Base-by-base conservation (phyloP, 2,113 vertebrate genomes). In the Alces alces region DNA sequence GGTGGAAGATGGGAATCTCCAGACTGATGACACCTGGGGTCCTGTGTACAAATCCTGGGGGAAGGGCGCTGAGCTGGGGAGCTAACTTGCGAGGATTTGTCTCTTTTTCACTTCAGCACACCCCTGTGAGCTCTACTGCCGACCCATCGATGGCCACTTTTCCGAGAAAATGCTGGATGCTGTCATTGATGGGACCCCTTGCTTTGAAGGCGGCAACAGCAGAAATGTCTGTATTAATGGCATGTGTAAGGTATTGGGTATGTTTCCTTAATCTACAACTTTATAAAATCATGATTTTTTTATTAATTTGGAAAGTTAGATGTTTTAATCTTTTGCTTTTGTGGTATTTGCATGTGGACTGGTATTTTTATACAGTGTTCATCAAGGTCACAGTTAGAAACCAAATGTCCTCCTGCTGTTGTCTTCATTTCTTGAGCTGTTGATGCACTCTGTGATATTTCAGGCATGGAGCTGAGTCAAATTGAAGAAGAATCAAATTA, bases 231-330 rank as follows among this genome's bases (percentile, higher is more conserved):
- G 99, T 98, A 99, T 99, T 98, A 99, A 99, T 98, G 99, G 99
- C 98, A 99, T 99, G 99, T 99, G 99, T 99, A 99, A 99, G 99
- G 99, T 99, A 99, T 99, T 99, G 99, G 99, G 99, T 99, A 99
- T 99, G 99, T 99, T 99, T 99, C 98, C 97, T 99, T 99, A 96
- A 98, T 99, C 96, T 99, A 96, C 36, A 93, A 90, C 94, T 98
- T 97, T 58, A 98, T 89, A 57, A 96, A 97, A 94, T 86, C 21
- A 1, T 90, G 39, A 33, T 4, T 66, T 92, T 93, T 82, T 39
- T 6, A 60, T 30, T 36, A 88, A 89, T 28, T 84, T 27, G 91
- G 61, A 8, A 82, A 87, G 50, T 73, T 55, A 92, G 10, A 36
- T 3, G 3, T 82, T 60, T 7, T 88, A 39, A 57, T 13, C 43